Percentiles rank a stretch among this genome's conserved stretches.
These are phyloP conservation scores for Lontra canadensis DNA, from an alignment of 2,113 vertebrate genomes.

Conservation along the genomic window DNA sequence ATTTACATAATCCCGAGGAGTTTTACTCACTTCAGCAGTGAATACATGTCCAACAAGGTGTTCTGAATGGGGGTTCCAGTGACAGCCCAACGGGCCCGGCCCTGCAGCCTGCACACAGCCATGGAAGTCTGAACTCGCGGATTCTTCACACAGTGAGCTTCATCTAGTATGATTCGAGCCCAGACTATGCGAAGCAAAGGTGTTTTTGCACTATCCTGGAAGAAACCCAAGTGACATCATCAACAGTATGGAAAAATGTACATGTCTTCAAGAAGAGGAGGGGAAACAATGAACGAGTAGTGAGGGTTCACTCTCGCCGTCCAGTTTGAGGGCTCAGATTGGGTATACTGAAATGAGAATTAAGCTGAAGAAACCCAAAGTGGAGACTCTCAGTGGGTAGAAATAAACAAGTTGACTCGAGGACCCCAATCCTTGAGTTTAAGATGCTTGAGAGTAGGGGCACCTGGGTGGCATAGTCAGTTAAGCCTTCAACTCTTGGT, in stretches of 20 bases:
- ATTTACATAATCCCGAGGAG: rapidly evolving
- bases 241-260: background rate
- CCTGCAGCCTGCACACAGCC: conserved; percentile 92
- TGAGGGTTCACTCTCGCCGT: background rate
- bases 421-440: background rate
- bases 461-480: background rate
- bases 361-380: background rate
- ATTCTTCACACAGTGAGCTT: conserved; percentile 97
- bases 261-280: background rate
- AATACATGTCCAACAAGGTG: conserved; percentile 97
- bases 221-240: conserved; percentile 36
- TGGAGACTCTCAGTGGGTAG: background rate
- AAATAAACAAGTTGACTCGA: background rate
- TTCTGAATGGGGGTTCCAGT: conserved; percentile 98
- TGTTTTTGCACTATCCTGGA: conserved; percentile 75
- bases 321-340: background rate
- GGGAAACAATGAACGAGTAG: background rate
- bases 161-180: conserved; percentile 94
- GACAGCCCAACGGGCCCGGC: conserved; percentile 93
- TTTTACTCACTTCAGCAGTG: conserved; percentile 92
- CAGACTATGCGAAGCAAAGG: conserved; percentile 90
- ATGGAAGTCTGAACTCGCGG: conserved; percentile 93
- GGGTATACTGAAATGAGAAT: background rate
- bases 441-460: background rate
- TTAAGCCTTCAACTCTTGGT: background rate